Evolutionary conservation across 1,140 invertebrate genomes (phyloP), one percentile per base, ranked within the genome.

Genomic region (Heliconius nattereri): DNA sequence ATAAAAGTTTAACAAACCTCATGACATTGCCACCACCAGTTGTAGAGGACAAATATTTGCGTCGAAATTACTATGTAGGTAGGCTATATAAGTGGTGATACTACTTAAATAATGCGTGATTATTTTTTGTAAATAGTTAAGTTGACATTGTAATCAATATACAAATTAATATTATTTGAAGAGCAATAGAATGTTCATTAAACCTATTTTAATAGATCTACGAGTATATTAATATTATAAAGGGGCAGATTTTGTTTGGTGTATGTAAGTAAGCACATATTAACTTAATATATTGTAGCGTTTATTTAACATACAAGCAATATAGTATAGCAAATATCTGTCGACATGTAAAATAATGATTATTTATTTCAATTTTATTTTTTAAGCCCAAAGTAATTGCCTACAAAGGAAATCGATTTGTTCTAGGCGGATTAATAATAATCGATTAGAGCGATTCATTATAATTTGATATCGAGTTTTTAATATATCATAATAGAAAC

Each of bases 1-100:
- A 66, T 66, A 66, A 66, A 66, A 66, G 60, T 66, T 66, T 66
- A 66, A 66, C 26, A 29, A 66, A 26, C 60, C 26, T 66, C 26
- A 16, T 66, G 60, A 66, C 60, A 66, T 66, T 66, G 60, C 60
- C 60, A n/a, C 60, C 23, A 16, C 26, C 23, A 16, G 26, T 66
- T 23, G 2, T 16, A 66, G 60, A 66, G 60, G 60, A 29, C 60
- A 29, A 29, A 66, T n/a, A 29, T 66, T 66, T 66, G 11, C 60
- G 26, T 13, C 26, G 20, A 23, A 9, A 1, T 57, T 23, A 57
- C 54, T 57, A 52, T 20, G 19, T 52, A 52, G 6, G 6, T 52
- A 52, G n/a, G n/a, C 8, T 23, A 57, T 57, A n/a, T n/a, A n/a
- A n/a, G n/a, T n/a, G n/a, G n/a, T n/a, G n/a, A n/a, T n/a, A n/a